These are phyloP conservation scores for Rallus crepitans DNA, from an alignment of 2,797 vertebrate species.

Conservation along the genomic window DNA sequence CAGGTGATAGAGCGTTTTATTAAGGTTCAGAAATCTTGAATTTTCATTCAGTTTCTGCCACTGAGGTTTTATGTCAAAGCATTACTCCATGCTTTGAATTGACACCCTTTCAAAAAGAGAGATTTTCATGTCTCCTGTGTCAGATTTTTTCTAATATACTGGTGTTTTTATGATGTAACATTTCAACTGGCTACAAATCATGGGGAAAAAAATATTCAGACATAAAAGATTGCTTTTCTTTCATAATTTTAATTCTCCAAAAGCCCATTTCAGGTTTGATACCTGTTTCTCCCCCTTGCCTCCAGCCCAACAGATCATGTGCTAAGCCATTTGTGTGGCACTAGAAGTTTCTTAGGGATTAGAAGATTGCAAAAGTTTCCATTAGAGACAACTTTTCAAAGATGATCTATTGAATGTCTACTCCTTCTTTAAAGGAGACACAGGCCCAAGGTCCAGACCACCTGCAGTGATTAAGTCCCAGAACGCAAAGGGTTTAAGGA, in stretches of 20 bases:
- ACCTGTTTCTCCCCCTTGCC: not conserved
- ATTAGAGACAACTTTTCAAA: not conserved
- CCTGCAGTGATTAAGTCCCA: not conserved
- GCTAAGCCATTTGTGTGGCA: not conserved
- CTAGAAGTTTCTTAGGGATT: not conserved
- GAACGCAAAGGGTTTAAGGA: not conserved
- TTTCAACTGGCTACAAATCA: not conserved
- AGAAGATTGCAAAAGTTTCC: not conserved
- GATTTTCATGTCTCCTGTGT: not conserved
- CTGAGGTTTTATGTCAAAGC: not conserved
- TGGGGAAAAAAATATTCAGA: not conserved
- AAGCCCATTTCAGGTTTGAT: not conserved
- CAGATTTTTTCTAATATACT: not conserved
- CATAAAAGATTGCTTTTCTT: not conserved
- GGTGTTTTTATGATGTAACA: not conserved
- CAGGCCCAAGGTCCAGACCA: not conserved
- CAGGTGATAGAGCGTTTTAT: not conserved
- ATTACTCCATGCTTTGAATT: not conserved
- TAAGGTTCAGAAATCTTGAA: not conserved
- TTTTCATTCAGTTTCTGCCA: not conserved
- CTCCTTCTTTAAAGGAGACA: not conserved
- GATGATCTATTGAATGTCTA: not conserved
- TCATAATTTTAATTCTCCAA: not conserved
- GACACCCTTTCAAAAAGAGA: not conserved
- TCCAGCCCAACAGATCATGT: not conserved